Conservation (phyloP, 2,888 invertebrate species). For the Microctonus hyperodae region DNA sequence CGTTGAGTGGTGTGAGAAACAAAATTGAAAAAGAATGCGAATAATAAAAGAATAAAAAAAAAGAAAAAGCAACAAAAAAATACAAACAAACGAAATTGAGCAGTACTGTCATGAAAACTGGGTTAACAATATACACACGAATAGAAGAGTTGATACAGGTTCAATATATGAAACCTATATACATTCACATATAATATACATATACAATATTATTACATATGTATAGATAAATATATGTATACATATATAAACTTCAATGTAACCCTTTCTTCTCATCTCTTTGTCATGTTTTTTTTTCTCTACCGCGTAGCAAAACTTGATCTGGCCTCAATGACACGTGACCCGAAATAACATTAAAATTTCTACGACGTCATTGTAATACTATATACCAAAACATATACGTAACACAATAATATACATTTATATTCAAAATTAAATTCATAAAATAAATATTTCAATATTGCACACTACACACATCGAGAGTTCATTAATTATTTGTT, state of each 20-base stretch:
- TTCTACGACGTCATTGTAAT: not conserved
- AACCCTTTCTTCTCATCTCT: constrained; percentile 2
- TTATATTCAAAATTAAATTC: too few species aligned
- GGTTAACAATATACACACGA: constrained; percentile 14
- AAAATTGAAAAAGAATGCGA: not conserved
- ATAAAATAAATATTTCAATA: not conserved
- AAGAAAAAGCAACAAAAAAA: constrained; percentile 4
- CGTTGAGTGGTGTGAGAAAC: not conserved
- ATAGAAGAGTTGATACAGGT: constrained; percentile 10
- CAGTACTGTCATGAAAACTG: constrained; percentile 6
- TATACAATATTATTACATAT: not conserved
- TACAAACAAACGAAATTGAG: constrained; percentile 7
- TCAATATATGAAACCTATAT: not conserved
- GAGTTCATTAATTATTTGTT: not conserved
- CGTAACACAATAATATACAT: too few species aligned
- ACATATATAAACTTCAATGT: too few species aligned
- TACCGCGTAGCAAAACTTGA: constrained; percentile 9
- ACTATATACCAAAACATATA: not conserved
- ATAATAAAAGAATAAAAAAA: not conserved
- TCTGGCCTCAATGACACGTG: constrained; percentile 21
- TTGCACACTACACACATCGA: not conserved
- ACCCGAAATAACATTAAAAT: constrained; percentile 18
- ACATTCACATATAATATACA: not conserved
- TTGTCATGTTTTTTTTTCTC: constrained; percentile 14
- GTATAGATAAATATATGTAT: too few species aligned